Evolutionary conservation across 23 tunicate genomes (phyloP), one percentile per base, ranked within the genome.

Genomic region (Phallusia fumigata): DNA sequence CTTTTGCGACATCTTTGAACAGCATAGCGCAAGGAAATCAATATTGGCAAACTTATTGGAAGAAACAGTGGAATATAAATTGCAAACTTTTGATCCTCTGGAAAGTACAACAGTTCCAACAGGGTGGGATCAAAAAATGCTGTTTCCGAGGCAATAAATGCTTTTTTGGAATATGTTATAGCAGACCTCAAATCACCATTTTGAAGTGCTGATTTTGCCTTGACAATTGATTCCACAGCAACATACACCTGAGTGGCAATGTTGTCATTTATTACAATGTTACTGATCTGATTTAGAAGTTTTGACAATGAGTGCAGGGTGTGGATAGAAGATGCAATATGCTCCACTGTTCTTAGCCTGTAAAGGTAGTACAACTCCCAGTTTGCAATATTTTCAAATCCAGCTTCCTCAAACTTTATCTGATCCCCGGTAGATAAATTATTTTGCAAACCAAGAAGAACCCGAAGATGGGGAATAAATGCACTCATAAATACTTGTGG

Each of bases 71-170:
- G 99, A 45, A 89, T 58, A 69, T 96, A 96, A 75, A 96, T 96
- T 26, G 99, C 99, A 84, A 96, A 96, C 49, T 96, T 96, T 84
- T 96, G 97, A 85, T 96, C 99, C 78, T 96, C 96, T 19, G 99
- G 99, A 85, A 96, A 96, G 53, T 96, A 96, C 65, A 96, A 50
- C 8, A 96, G 80, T 58, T 96, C 99, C 33, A 96, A 76, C 49
- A 96, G 75, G 2, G 97, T 86, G 31, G 96, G 88, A 85, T 96
- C 96, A 79, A 96, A 96, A 88, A 91, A 96, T 58, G 99, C 99
- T 0, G 86, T 87, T 88, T 96, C 97, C 50, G 99, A 96, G 32
- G 94, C 79, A 31, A 30, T 52, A 84, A 89, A 94, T 10, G 94
- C 90, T 32, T 22, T 33, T 31, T 82, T 83, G 8, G 98, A 89